A percentile compares a stretch with the other conserved stretches of the same genome.
Evolutionary conservation across 2,888 invertebrate genomes (phyloP).

Genomic region (Embidobia sp.): DNA sequence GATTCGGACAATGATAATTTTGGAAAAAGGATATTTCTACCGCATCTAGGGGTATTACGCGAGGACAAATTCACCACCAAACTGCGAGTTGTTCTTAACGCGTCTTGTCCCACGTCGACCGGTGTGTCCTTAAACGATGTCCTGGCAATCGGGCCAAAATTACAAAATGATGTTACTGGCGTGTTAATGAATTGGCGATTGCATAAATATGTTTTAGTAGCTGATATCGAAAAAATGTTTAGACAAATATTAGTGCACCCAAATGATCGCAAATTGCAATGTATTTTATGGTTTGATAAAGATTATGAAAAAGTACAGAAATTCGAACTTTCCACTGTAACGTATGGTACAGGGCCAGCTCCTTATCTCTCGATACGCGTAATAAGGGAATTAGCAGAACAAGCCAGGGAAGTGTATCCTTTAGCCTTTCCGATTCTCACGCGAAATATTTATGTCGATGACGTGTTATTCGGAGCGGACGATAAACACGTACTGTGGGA

Average conservation of each 20-base stretch:
- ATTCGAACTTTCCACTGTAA: neutral
- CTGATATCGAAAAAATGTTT: conserved; percentile 5
- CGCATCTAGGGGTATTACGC: conserved; percentile 7
- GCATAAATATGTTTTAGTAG: neutral
- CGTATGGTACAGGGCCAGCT: neutral
- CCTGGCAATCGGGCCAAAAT: neutral
- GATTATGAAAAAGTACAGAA: no score
- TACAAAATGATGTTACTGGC: no score
- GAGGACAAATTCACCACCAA: neutral
- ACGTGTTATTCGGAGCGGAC: no score
- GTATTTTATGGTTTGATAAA: neutral
- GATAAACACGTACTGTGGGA: no score
- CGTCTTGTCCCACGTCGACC: neutral
- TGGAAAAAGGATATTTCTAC: neutral
- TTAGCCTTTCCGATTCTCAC: no score
- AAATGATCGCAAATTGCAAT: neutral
- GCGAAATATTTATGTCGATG: no score
- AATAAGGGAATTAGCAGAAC: no score
- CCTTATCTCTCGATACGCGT: neutral
- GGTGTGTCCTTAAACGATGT: neutral
- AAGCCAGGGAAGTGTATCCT: no score
- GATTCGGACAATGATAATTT: no score
- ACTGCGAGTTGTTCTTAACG: conserved; percentile 20
- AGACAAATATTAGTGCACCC: neutral
- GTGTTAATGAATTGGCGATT: neutral